Base-by-base conservation (phyloP, 1,140 invertebrate genomes). In the Danaus plexippus region DNA sequence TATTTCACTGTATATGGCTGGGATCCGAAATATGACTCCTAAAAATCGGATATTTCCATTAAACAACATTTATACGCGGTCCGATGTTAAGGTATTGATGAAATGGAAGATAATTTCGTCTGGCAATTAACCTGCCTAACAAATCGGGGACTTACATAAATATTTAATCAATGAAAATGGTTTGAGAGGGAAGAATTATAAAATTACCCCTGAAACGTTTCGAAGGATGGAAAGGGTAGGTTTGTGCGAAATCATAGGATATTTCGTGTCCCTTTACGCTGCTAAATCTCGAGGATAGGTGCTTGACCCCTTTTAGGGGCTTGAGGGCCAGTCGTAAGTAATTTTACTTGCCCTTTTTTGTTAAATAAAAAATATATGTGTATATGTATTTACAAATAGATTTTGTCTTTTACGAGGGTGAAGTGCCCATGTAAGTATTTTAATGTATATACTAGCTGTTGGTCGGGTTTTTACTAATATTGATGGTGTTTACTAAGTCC, bases 151-250 rank as follows among this genome's bases (percentile, higher is more conserved):
- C 61, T 57, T 69, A 67, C 57, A 73, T 85, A 73, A 82, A 85
- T 85, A 71, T 79, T 85, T 82, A 75, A 85, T 76, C 54, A 63
- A 60, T 54, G 73, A 78, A 83, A 85, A 83, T 78, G 77, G 71
- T 62, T 67, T 69, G 62, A 81, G 83, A 82, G 76, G 78, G 80
- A 82, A 77, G 71, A 80, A 80, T 85, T 83, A 85, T 77, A 73
- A 75, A 83, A 83, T 85, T 83, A 85, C 57, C 68, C 75, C 68
- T 77, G 71, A 80, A 83, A 78, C 77, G 78, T 73, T 83, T 82
- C 67, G 67, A 56, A 66, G 74, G 54, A 67, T 61, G 60, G 57
- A 69, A 78, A 70, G 72, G 73, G 71, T 75, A 61, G 69, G 75
- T 76, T 77, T 77, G 79, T 74, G 75, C 69, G 63, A 64, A 66